Evolutionary conservation across 2,797 vertebrate genomes (phyloP), one percentile per base, ranked within the genome.

Genomic region (Pseudochaenichthys georgianus): DNA sequence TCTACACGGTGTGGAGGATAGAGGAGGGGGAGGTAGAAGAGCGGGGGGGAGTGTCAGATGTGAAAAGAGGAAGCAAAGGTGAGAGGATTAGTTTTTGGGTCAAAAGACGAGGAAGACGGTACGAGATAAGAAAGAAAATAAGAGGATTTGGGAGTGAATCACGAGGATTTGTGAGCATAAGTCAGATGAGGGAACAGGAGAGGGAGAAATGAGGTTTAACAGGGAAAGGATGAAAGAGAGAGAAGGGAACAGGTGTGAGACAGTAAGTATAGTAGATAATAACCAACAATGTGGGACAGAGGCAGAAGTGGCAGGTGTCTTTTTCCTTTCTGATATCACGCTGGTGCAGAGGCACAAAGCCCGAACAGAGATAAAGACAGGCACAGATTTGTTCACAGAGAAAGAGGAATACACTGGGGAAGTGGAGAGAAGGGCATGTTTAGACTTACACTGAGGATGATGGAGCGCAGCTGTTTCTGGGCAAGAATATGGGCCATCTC

Each of bases 401-500:
- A 58, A 3, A 31, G 8, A 63, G 9, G 17, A 9, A 55, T 7
- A 60, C 46, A 70, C 21, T 5, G 19, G 59, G 64, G 73, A 53
- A 45, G 31, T 66, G 45, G 51, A 60, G 71, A 63, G 60, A 63
- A 54, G 54, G 59, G 53, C 16, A 45, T 31, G 16, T 57, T 9
- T 10, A 19, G 70, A 97, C 98, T 97, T 94, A 99, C 98, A 75
- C 93, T 95, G 84, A 99, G 95, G 81, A 99, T 99, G 94, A 99
- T 98, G 87, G 94, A 95, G 21, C 98, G 97, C 73, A 99, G 95
- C 76, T 99, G 97, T 86, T 99, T 99, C 94, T 99, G 98, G 70
- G 98, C 97, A 80, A 99, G 93, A 88, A 99, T 99, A 63, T 98
- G 98, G 69, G 97, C 96, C 97, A 99, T 99, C 94, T 99, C 98